phyloP scores from a whole-genome alignment of 2,888 invertebrate species.

The Trissoscelio sp. region DNA sequence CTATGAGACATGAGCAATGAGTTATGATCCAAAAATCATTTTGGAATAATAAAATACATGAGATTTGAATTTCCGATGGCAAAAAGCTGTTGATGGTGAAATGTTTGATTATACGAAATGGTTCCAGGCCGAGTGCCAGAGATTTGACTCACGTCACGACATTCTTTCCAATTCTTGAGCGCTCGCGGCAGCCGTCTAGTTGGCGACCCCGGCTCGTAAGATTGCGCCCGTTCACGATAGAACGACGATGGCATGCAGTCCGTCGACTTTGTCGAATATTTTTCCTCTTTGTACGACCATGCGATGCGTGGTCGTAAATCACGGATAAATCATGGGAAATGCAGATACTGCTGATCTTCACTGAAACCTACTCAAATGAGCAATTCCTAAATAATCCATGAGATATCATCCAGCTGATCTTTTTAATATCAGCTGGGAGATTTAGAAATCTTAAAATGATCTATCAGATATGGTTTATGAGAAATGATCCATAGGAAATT shows the following conservation, averaged over 20 bases:
- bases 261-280: conserved; percentile 65
- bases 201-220: conserved; percentile 60
- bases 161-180: conserved; percentile 69
- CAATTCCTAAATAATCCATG: too few species aligned
- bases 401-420: too few species aligned
- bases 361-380: too few species aligned
- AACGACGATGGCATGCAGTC: conserved; percentile 64
- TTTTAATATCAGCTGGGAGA: too few species aligned
- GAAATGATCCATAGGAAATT: too few species aligned
- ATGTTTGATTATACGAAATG: conserved; percentile 68
- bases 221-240: conserved; percentile 61
- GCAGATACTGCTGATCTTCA: conserved; percentile 54
- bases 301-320: conserved; percentile 54
- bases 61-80: too few species aligned
- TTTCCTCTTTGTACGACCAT: conserved; percentile 45
- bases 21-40: too few species aligned
- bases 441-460: too few species aligned
- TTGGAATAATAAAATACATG: too few species aligned
- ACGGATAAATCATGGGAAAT: conserved; percentile 61
- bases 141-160: conserved; percentile 75
- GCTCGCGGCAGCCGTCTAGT: conserved; percentile 54
- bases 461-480: too few species aligned
- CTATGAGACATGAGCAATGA: too few species aligned
- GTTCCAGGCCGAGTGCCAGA: conserved; percentile 74
- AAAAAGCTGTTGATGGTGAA: conserved; percentile 24